Conservation (phyloP, 2,113 vertebrate species). For the Corythornis cristatus region DNA sequence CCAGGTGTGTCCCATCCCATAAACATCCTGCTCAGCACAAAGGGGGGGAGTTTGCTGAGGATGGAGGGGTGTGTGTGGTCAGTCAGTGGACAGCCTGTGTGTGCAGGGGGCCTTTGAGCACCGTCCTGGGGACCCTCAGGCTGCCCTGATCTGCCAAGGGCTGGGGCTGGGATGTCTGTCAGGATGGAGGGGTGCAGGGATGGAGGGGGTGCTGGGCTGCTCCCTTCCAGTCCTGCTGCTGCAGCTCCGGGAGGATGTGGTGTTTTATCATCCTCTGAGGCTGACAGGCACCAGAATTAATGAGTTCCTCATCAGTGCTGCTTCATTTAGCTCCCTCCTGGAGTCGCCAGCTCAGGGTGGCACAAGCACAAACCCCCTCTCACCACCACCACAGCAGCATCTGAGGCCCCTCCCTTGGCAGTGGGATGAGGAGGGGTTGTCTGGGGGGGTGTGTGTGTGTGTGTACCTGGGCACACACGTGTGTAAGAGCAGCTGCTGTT, state of each 20-base stretch:
- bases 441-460: too few relatives aligned
- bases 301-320: background rate
- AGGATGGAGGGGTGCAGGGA: background rate
- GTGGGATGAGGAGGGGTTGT: rapidly evolving
- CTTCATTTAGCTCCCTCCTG: background rate
- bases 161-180: background rate
- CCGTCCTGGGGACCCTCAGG: background rate
- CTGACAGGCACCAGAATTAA: slow-evolving; percentile 22
- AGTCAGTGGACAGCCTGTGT: background rate
- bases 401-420: background rate
- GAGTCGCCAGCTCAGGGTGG: background rate
- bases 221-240: rapidly evolving
- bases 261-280: background rate
- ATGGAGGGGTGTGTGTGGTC: background rate
- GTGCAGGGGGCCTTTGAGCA: too few relatives aligned
- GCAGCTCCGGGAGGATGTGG: background rate
- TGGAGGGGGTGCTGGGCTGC: background rate
- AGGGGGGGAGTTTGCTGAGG: too few relatives aligned
- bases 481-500: background rate
- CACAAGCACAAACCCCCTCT: background rate
- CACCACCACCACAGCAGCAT: background rate
- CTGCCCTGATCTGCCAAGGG: background rate
- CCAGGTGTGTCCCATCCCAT: too few relatives aligned
- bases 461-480: too few relatives aligned
- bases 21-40: too few relatives aligned